A percentile compares a stretch with the other conserved stretches of the same genome.
Conservation (phyloP, 1,140 invertebrate species). For the Augochlora pura region DNA sequence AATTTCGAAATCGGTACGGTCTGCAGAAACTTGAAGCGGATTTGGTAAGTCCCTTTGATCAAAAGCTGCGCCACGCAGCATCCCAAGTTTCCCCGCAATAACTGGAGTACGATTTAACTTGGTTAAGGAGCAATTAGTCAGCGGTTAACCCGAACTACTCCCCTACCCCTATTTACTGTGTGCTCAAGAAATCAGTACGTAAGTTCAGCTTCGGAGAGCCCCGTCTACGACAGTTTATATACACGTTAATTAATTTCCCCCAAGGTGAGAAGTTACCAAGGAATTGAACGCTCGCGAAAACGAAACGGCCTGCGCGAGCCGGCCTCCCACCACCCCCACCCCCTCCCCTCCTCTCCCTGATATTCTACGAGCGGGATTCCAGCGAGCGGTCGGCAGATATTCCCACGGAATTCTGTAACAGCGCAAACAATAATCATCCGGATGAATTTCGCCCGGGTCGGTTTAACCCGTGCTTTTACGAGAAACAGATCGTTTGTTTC, state of each 20-base stretch:
- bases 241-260: conserved; percentile 57
- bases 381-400: no score
- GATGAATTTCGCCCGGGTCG: no score
- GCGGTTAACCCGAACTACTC: conserved; percentile 63
- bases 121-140: conserved; percentile 68
- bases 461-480: no score
- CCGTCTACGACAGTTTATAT: conserved; percentile 59
- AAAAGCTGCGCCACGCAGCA: conserved; percentile 58
- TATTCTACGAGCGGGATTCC: not conserved
- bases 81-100: conserved; percentile 61
- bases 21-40: conserved; percentile 50
- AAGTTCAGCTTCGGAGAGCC: conserved; percentile 58
- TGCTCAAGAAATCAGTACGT: conserved; percentile 64
- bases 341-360: no score
- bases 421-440: no score
- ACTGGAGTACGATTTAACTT: conserved; percentile 65
- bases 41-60: conserved; percentile 57
- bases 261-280: conserved; percentile 39
- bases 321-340: no score
- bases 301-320: not conserved
- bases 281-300: conserved; percentile 9
- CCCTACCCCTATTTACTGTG: conserved; percentile 63
- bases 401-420: no score
- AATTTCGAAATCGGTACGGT: conserved; percentile 54
- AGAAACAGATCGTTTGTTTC: no score